These are phyloP conservation scores for Ormyrus rosae DNA, from an alignment of 2,888 invertebrate species.

Conservation along the genomic window DNA sequence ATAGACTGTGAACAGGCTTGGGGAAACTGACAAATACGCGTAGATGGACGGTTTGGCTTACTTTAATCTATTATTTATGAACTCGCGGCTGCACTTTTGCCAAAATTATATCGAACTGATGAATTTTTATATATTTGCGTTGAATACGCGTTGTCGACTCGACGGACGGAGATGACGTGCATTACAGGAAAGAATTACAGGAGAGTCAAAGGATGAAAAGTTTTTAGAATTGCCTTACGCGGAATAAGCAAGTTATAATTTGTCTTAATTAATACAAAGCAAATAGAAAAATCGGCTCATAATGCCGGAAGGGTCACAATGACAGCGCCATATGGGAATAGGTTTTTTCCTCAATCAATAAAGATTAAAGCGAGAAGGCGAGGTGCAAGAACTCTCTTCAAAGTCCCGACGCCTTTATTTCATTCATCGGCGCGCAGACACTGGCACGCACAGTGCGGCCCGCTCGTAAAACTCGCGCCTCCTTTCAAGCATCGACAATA, in stretches of 20 bases:
- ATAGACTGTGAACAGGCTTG: constrained; percentile 66
- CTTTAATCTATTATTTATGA: constrained; percentile 33
- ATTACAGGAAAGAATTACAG: too few species aligned
- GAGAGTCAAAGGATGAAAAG: too few species aligned
- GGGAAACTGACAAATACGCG: constrained; percentile 53
- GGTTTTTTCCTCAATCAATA: constrained; percentile 48
- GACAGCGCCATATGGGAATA: background rate
- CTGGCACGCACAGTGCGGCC: constrained; percentile 59
- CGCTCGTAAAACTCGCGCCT: constrained; percentile 69
- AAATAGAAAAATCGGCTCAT: too few species aligned
- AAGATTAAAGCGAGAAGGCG: constrained; percentile 43
- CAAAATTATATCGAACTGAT: too few species aligned
- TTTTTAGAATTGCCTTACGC: too few species aligned
- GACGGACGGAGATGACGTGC: too few species aligned
- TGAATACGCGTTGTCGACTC: too few species aligned
- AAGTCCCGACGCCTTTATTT: constrained; percentile 53
- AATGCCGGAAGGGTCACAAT: background rate
- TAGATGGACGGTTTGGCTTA: constrained; percentile 49
- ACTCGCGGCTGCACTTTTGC: too few species aligned
- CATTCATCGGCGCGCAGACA: constrained; percentile 50
- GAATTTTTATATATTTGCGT: too few species aligned
- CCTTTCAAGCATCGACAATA: constrained; percentile 62
- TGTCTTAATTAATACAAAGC: too few species aligned
- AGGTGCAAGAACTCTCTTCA: constrained; percentile 31
- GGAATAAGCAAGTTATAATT: too few species aligned